Conservation (phyloP, 1,140 invertebrate species). For the Babylonia areolata region DNA sequence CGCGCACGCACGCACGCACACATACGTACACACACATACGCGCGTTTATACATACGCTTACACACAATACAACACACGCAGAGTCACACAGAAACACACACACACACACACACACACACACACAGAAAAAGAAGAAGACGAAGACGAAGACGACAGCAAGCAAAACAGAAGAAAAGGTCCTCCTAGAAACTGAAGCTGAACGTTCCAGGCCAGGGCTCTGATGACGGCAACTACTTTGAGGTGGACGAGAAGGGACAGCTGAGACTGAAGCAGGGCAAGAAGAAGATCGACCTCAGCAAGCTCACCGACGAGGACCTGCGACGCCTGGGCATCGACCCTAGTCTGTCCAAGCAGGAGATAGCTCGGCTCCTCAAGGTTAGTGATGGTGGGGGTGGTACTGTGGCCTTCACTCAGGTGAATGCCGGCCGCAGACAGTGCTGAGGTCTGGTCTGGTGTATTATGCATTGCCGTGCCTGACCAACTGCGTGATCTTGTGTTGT, state of each 20-base stretch:
- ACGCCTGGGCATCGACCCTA: conserved; percentile 71
- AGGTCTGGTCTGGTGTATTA: no score
- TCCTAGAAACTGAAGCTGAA: background rate
- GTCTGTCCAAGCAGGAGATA: conserved; percentile 71
- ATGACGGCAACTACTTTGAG: conserved; percentile 74
- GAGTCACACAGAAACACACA: no score
- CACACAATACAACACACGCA: no score
- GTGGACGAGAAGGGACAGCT: conserved; percentile 65
- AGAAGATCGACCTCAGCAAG: conserved; percentile 73
- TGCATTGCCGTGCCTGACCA: no score
- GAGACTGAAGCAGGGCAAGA: conserved; percentile 69
- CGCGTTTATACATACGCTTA: no score
- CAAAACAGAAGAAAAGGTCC: background rate
- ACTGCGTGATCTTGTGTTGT: no score
- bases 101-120: no score
- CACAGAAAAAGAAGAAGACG: background rate
- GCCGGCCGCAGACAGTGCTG: no score
- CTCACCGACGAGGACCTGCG: conserved; percentile 70
- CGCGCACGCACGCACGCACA: no score
- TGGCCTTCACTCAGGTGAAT: no score
- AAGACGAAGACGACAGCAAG: background rate
- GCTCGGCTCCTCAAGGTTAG: conserved; percentile 69
- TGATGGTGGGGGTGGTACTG: conserved; percentile 2
- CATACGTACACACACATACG: no score
- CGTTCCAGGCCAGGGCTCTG: conserved; percentile 38